Evolutionary conservation across 1,140 invertebrate genomes (phyloP).

Genomic region (Oreohelix idahoensis): DNA sequence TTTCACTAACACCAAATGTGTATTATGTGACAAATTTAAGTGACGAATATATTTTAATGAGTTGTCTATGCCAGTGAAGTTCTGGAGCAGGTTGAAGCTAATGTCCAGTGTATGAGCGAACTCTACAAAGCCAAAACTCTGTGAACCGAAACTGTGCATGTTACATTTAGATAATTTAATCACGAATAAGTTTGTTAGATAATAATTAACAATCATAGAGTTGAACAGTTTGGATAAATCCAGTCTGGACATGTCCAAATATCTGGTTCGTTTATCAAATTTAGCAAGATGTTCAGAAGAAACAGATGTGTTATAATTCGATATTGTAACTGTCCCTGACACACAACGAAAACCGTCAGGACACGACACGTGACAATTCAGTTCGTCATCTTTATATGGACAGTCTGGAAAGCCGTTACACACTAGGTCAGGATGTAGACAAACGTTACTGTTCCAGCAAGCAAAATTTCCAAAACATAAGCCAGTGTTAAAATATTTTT

Average conservation of each 20-base stretch:
- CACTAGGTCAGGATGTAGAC: neutral
- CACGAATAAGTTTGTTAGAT: no score
- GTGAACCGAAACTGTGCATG: neutral
- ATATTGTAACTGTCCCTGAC: neutral
- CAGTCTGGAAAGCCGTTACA: conserved; percentile 13
- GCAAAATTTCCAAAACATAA: neutral
- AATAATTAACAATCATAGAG: neutral
- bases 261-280: neutral
- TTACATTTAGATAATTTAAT: neutral
- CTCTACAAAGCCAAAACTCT: neutral
- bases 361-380: neutral
- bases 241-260: neutral
- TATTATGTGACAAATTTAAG: neutral
- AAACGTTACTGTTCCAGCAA: neutral
- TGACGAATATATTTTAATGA: neutral
- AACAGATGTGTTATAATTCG: neutral
- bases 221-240: no score
- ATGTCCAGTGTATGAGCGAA: neutral
- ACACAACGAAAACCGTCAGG: neutral
- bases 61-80: neutral
- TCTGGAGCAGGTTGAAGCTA: neutral
- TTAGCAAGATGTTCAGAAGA: neutral
- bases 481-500: neutral
- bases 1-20: neutral
- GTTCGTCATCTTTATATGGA: conserved; percentile 5